Base-by-base conservation (phyloP, 2,113 vertebrate genomes). In the Oreochromis aureus region DNA sequence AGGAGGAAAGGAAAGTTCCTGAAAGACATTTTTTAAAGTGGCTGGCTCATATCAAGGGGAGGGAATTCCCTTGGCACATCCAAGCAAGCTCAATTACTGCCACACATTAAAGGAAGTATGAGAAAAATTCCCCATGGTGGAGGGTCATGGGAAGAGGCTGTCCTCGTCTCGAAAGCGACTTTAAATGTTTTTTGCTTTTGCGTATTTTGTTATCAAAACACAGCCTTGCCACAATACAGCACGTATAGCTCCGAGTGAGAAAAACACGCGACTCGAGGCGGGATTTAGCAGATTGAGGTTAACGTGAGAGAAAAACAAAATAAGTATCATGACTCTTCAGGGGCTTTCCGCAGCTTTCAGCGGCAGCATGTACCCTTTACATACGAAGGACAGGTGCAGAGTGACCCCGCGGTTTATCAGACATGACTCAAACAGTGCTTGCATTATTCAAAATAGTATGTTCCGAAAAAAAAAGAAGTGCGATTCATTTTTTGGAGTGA, bases 11-110 rank as follows among this genome's bases (percentile, higher is more conserved):
- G 13, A 58, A 83, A 15, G 34, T 55, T 89, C 66, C 55, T 82
- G n/a, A 66, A 46, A 85, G 15, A 19, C 6, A 4, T 66, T 39
- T 66, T 66, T 66, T 8, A 22, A 56, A 63, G 36, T 34, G 54
- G 44, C 80, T 61, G 61, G 44, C 78, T 85, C 19, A 30, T 63
- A 81, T 84, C 13, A 79, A 88, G 51, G 83, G 84, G 88, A 93
- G 95, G 96, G 94, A 95, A 89, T 95, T 95, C 90, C 95, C 91
- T 90, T 89, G 30, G 39, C 84, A 87, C 86, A 90, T 92, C 87
- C 87, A 81, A 85, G 44, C 46, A 10, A 56, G 11, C 19, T 7
- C 19, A 66, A 2, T 41, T 32, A 41, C 24, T 41, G 15, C 2
- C 16, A 85, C 81, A 3, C 19, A 71, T 80, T 79, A 66, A 86